Base-by-base conservation (phyloP, 2,797 vertebrate species). In the Novumbra hubbsi region DNA sequence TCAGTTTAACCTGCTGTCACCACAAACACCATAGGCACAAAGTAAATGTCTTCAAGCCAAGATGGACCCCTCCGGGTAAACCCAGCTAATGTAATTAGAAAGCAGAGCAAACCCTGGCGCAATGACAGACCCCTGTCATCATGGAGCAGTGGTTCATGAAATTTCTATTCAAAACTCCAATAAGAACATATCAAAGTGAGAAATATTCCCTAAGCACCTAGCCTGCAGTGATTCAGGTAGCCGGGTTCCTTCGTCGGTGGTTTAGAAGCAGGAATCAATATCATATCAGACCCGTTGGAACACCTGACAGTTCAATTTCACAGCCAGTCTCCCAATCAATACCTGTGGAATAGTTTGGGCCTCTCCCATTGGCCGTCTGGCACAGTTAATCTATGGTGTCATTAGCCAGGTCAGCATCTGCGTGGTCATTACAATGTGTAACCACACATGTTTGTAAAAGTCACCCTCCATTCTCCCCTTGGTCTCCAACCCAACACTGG, bases 261-360 rank as follows among this genome's bases (percentile, higher is more conserved):
- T 86, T 86, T 60, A 76, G 71, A 66, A 68, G 71, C 41, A 76
- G 70, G 89, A 93, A 96, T 95, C 95, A 80, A 94, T 95, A 95
- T 88, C 91, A 95, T 94, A 95, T 94, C 92, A 95, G 88, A 90
- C 83, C 90, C 85, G 76, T 88, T 78, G 85, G 84, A 92, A 93
- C 92, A 93, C 88, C 91, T 94, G 90, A 93, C 92, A 95, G 90
- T 94, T 96, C 94, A 94, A 95, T 95, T 95, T 95, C 88, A 92
- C 90, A 91, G 86, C 81, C 83, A 86, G 88, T 79, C 86, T 84
- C 74, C 21, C 83, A 92, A 95, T 96, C 94, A 85, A 95, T 96
- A 91, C 76, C 82, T 86, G 88, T 81, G 90, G 87, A 93, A 88
- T 93, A 85, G 81, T 87, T 93, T 90, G 89, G 88, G 77, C 90